Evolutionary conservation across 2,888 invertebrate genomes (phyloP), one percentile per base, ranked within the genome.

Genomic region (Latheticus oryzae): DNA sequence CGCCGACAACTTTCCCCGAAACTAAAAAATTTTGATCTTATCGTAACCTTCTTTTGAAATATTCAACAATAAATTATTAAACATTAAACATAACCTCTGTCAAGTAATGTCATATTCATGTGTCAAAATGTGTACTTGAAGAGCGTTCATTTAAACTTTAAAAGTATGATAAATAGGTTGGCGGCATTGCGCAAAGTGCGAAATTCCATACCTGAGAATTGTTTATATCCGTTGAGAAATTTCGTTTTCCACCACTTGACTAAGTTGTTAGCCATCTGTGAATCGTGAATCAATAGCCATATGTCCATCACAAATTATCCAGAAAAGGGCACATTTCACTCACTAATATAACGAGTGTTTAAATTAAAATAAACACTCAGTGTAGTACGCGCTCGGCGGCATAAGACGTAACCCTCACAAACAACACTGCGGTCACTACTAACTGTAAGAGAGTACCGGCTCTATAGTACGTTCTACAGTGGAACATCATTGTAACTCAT

Each of bases 241-340:
- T 86, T 86, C 79, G 85, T 85, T 83, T 86, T 87, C 87, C 87
- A 87, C 87, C 87, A 87, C 83, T 86, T 86, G 80, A 87, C 86
- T 78, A 87, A 83, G 83, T 87, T 87, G 82, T 85, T 85, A 81
- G 87, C 87, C 87, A 87, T 87, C 83, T 84, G 84, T 82, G 81
- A 43, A 35, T 55, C 53, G 59, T 62, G 54, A 53, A 62, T 40
- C 37, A 51, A 56, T 38, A 53, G 56, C 63, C 61, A 58, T 53
- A 53, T 58, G 58, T 58, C 58, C 58, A 58, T 58, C 43, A 58
- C 53, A 37, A 50, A 45, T 15, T 32, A 45, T 45, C 48, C 48
- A 19, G 16, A 53, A 35, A 16, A 23, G 37, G 28, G 37, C 17
- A 45, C 45, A 48, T 33, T 35, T 33, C 48, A 48, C 48, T 35